Evolutionary conservation across 2,797 vertebrate species (phyloP).

Genomic region (Syngnathus acus): DNA sequence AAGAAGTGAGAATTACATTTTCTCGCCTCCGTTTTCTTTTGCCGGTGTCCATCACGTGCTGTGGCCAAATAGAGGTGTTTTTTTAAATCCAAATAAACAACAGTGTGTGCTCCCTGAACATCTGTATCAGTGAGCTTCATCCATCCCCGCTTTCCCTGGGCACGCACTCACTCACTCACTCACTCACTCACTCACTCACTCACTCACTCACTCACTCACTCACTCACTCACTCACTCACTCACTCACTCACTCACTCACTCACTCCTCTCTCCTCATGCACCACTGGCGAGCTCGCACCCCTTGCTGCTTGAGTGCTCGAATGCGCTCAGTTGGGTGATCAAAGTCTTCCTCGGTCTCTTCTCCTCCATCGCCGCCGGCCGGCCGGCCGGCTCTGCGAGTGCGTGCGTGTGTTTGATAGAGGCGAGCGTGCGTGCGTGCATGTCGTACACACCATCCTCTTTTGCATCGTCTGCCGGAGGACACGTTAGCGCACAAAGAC

Average conservation of each 20-base stretch:
- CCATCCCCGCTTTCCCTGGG: conserved; percentile 25
- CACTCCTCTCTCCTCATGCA: too few relatives aligned
- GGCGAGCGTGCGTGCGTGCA: conserved; percentile 12
- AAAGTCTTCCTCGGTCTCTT: conserved; percentile 69
- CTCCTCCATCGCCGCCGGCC: conserved; percentile 61
- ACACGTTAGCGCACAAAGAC: conserved; percentile 9
- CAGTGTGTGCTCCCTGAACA: conserved; percentile 46
- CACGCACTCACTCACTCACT: conserved; percentile 10
- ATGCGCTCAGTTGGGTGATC: conserved; percentile 68
- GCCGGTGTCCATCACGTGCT: conserved; percentile 20
- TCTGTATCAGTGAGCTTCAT: conserved; percentile 56
- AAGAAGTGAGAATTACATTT: conserved; percentile 48
- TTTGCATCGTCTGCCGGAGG: conserved; percentile 53
- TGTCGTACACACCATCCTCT: conserved; percentile 44
- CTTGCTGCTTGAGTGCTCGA: conserved; percentile 65
- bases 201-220: too few relatives aligned
- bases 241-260: too few relatives aligned
- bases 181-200: too few relatives aligned
- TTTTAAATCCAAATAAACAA: neutral
- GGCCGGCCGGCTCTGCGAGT: conserved; percentile 36
- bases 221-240: too few relatives aligned
- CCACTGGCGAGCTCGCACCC: conserved; percentile 15
- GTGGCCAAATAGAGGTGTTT: conserved; percentile 32
- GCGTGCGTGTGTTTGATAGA: conserved; percentile 28
- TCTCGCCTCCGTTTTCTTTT: conserved; percentile 10